Evolutionary conservation across 2,797 vertebrate species (phyloP), one percentile per base, ranked within the genome.

Genomic region (Clarias laeviceps): DNA sequence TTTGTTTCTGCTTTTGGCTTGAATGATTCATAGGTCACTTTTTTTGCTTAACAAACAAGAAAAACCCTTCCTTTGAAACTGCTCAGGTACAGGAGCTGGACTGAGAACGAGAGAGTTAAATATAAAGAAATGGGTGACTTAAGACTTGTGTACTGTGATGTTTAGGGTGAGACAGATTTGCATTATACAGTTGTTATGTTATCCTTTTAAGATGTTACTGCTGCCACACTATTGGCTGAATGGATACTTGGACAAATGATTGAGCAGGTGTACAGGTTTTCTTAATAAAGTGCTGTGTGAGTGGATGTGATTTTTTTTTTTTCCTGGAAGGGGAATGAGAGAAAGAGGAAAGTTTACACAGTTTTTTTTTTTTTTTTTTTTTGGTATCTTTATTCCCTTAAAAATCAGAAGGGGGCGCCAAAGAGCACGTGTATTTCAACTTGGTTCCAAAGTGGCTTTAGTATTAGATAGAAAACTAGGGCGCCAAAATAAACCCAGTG

Each of bases 361-460:
- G 32, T 2, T 0, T n/a, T 20, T 17, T 17, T 12, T 54, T 5
- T 32, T 34, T n/a, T n/a, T n/a, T n/a, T n/a, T n/a, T n/a, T 12
- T n/a, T n/a, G n/a, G 14, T 17, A 0, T 37, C 17, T 66, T 24
- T 40, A 20, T 34, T 7, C 15, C 7, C 68, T 72, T 45, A 0
- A 11, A 37, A 56, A 81, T 22, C 84, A 80, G 68, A 61, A 85
- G 84, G 68, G 68, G 78, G 84, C 37, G 37, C 68, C 59, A 85
- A 50, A 73, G 56, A 81, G 68, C 84, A 64, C 22, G 20, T 62
- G 3, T 24, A 69, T 3, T 50, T 61, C 29, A 84, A 22, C 22
- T 54, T 27, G 40, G 6, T 29, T 74, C 45, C 50, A 76, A 29
- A 57, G 6, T 73, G 5, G 6, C 24, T 5, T 2, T 2, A 45